Evolutionary conservation across 2,113 vertebrate genomes (phyloP).

Genomic region (Origma solitaria): DNA sequence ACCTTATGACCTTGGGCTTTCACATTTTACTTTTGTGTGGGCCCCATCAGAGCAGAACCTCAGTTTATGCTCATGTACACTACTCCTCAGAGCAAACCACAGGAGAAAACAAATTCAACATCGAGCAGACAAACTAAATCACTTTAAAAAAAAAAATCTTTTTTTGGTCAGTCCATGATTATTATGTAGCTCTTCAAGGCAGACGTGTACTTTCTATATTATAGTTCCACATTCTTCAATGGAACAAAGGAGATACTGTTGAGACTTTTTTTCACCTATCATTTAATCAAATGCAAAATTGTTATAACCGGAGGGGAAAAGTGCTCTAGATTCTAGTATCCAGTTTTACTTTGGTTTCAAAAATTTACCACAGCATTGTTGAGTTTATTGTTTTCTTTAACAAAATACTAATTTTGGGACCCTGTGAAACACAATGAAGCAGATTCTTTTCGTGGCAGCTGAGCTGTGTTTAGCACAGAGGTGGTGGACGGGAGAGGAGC

Average conservation of each 20-base stretch:
- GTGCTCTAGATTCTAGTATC: conserved; percentile 35
- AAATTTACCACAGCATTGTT: conserved; percentile 37
- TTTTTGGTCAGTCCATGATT: conserved; percentile 16
- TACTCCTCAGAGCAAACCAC: conserved; percentile 17
- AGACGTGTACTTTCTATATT: not conserved
- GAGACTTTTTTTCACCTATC: conserved; percentile 23
- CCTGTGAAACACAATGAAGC: not conserved
- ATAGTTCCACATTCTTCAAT: not conserved
- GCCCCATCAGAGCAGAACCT: not conserved
- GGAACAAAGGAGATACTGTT: conserved; percentile 50
- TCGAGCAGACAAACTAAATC: not conserved
- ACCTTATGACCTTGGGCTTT: not conserved
- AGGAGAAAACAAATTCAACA: not conserved
- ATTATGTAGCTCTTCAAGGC: not conserved
- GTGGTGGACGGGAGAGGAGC: rapidly evolving
- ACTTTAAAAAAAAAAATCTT: not conserved
- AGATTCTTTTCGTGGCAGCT: not conserved
- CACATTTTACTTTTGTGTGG: not conserved
- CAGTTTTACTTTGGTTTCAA: conserved; percentile 42
- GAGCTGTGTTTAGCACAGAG: not conserved
- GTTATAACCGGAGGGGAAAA: conserved; percentile 45
- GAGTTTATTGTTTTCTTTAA: conserved; percentile 35
- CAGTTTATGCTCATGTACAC: rapidly evolving
- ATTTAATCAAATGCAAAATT: conserved; percentile 49
- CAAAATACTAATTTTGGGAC: conserved; percentile 49